Conservation (phyloP, 2,888 invertebrate genomes). For the Unio pictorum region DNA sequence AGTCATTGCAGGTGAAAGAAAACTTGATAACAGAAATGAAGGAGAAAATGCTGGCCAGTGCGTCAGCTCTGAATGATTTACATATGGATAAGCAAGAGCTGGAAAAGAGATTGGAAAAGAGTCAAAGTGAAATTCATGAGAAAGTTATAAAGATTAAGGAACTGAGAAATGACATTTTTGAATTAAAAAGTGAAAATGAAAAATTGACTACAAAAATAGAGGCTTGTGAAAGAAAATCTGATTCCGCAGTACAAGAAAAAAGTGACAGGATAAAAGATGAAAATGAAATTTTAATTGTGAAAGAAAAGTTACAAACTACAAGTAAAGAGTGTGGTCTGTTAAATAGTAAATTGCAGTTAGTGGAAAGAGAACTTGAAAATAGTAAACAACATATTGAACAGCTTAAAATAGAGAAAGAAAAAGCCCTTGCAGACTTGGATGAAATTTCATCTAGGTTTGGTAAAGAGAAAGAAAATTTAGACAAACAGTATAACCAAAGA, state of each 20-base stretch:
- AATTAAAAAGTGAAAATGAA: conserved; percentile 25
- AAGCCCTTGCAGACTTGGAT: conserved; percentile 8
- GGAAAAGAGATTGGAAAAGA: conserved; percentile 33
- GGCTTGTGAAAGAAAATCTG: conserved; percentile 2
- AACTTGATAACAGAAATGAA: conserved; percentile 45
- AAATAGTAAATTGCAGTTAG: conserved; percentile 12
- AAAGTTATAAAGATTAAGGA: conserved; percentile 45
- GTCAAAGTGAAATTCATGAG: conserved; percentile 35
- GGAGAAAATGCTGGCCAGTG: conserved; percentile 53
- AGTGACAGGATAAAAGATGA: neutral
- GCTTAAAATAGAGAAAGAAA: conserved; percentile 1
- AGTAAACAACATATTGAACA: conserved; percentile 32
- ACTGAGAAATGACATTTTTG: conserved; percentile 30
- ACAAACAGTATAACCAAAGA: conserved; percentile 11
- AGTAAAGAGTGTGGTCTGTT: conserved; percentile 3
- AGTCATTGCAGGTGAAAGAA: conserved; percentile 23
- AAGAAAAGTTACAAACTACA: conserved; percentile 11
- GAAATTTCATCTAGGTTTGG: neutral
- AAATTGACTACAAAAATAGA: conserved; percentile 18
- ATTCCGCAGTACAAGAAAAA: neutral
- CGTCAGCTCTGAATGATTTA: conserved; percentile 58
- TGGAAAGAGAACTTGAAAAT: conserved; percentile 35
- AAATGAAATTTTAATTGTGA: conserved; percentile 11
- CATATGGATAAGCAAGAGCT: conserved; percentile 67
- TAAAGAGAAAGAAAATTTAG: conserved; percentile 4